Evolutionary conservation across 2,797 vertebrate genomes (phyloP), one percentile per base, ranked within the genome.

Genomic region (Lagocephalus sceleratus): DNA sequence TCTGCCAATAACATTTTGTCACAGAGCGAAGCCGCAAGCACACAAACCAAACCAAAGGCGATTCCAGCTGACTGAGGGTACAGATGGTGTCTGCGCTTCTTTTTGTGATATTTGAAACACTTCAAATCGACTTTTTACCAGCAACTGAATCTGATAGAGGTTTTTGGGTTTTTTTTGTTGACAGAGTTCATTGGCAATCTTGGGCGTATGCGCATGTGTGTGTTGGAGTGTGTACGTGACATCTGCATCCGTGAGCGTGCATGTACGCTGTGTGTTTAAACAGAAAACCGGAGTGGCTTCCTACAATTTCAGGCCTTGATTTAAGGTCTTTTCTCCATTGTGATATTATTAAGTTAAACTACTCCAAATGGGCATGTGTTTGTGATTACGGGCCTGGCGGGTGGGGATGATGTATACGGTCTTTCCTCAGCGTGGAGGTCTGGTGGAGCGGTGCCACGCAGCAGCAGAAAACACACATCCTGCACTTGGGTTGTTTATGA

Each of bases 1-100:
- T 84, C 81, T 90, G 88, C 86, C 88, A 91, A 86, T 82, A 85
- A 89, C 85, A 89, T 85, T 90, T 90, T 89, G 85, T 88, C 84
- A 83, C 78, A 82, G 79, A 85, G 79, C 73, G 83, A 82, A 68
- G 79, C 85, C 79, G 76, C 87, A 87, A 88, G 81, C 68, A 81
- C 77, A 85, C 78, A 86, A 89, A 89, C 83, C 85, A 75, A 87
- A 87, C 87, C 83, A 74, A 86, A 73, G 82, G 86, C 83, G 75
- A 87, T 85, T 88, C 83, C 61, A 66, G 50, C 78, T 75, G 58
- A 86, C 76, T 78, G 76, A 68, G 68, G 73, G 72, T 47, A 64
- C 68, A 75, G 63, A 67, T 66, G 68, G 40, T 66, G 47, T 60
- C 56, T 73, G 68, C 71, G 53, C 58, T 57, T 75, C 71, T 38